Evolutionary conservation across 1,140 invertebrate genomes (phyloP).

Genomic region (Pogonomyrmex californicus): DNA sequence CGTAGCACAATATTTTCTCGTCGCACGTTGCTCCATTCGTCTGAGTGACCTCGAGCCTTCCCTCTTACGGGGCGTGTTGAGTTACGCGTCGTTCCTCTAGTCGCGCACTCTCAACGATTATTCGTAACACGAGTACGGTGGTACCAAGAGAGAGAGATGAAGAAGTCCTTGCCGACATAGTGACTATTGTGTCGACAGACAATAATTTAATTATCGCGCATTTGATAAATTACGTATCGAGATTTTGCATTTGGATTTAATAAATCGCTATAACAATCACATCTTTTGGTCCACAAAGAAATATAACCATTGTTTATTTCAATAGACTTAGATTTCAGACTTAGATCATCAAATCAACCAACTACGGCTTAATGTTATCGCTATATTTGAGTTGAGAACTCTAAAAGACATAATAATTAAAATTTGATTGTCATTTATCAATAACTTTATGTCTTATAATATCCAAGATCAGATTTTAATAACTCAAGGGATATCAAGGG

Average conservation of each 20-base stretch:
- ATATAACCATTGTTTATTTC: background rate
- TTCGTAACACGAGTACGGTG: constrained; percentile 15
- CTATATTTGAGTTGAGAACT: too few relatives aligned
- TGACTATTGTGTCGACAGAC: background rate
- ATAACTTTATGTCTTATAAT: constrained; percentile 16
- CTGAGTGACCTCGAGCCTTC: constrained; percentile 37
- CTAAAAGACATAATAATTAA: background rate
- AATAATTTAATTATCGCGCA: constrained; percentile 10
- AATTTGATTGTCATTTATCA: background rate
- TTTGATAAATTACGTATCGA: background rate
- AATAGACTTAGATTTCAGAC: background rate
- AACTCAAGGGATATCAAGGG: constrained; percentile 23
- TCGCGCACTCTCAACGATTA: constrained; percentile 15
- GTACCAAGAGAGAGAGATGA: background rate
- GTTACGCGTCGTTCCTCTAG: constrained; percentile 64
- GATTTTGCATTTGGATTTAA: background rate
- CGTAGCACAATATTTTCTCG: background rate
- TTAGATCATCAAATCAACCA: background rate
- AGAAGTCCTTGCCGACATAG: background rate
- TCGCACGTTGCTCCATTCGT: constrained; percentile 45
- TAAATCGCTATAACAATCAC: too few relatives aligned
- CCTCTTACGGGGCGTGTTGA: constrained; percentile 55
- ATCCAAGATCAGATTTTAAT: constrained; percentile 15
- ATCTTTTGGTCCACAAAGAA: background rate
- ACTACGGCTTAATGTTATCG: background rate